Evolutionary conservation across 1,140 invertebrate genomes (phyloP).

Genomic region (Argopecten irradians): DNA sequence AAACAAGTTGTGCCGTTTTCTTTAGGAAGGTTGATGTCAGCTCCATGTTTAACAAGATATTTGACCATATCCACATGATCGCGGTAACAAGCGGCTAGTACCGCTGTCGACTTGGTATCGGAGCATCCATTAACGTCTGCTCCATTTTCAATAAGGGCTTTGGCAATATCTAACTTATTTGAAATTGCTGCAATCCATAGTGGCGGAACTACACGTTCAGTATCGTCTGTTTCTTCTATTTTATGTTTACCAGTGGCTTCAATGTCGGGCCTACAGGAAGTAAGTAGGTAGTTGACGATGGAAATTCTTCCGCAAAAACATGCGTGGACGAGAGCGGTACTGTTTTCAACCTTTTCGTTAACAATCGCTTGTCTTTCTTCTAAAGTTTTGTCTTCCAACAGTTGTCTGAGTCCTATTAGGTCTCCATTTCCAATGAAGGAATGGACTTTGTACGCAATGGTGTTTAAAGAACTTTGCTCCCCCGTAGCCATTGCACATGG

Average conservation of each 20-base stretch:
- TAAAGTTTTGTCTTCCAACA: background rate
- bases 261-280: conserved; percentile 35
- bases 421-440: background rate
- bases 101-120: conserved; percentile 39
- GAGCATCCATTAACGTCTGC: conserved; percentile 44
- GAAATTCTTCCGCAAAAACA: background rate
- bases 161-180: conserved; percentile 29
- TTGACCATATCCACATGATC: conserved; percentile 36
- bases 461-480: background rate
- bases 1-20: conserved; percentile 38
- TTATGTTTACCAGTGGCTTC: conserved; percentile 28
- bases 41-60: conserved; percentile 39
- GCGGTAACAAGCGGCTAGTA: conserved; percentile 37
- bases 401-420: background rate
- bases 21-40: conserved; percentile 44
- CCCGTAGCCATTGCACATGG: background rate
- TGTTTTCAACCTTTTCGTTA: background rate
- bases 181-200: conserved; percentile 40
- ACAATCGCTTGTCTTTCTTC: background rate
- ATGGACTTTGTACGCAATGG: background rate
- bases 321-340: background rate
- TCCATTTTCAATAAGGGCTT: conserved; percentile 37
- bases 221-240: conserved; percentile 24
- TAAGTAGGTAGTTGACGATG: conserved; percentile 37
- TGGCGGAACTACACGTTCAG: conserved; percentile 33